Evolutionary conservation across 2,888 invertebrate genomes (phyloP).

Genomic region (Colostygia pectinataria): DNA sequence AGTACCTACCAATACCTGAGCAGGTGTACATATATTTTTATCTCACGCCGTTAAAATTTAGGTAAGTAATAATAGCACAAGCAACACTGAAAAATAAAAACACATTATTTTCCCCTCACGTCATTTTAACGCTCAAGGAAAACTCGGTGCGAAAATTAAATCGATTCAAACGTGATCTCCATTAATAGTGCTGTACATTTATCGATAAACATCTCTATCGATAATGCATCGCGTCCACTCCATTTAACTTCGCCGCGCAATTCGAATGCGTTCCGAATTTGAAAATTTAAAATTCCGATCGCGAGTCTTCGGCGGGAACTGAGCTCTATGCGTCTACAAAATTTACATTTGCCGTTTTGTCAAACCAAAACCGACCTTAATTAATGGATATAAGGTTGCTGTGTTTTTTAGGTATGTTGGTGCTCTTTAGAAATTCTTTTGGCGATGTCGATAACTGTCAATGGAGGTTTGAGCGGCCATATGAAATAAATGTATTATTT

Average conservation of each 20-base stretch:
- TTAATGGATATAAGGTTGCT: slow-evolving; percentile 5
- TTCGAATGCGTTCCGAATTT: slow-evolving; percentile 60
- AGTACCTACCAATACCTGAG: too few species aligned
- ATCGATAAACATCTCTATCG: slow-evolving; percentile 64
- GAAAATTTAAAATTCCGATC: slow-evolving; percentile 70
- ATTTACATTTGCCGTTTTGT: slow-evolving; percentile 34
- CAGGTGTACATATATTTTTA: too few species aligned
- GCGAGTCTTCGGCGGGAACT: slow-evolving; percentile 62
- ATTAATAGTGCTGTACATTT: slow-evolving; percentile 49
- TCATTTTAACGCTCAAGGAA: slow-evolving; percentile 30
- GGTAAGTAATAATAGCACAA: neutral
- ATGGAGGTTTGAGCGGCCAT: slow-evolving; percentile 55
- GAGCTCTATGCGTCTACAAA: slow-evolving; percentile 58
- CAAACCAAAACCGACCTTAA: slow-evolving; percentile 28
- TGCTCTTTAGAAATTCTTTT: slow-evolving; percentile 58
- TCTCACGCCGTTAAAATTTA: too few species aligned
- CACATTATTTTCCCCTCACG: slow-evolving; percentile 1
- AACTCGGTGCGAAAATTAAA: slow-evolving; percentile 36
- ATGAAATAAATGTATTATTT: slow-evolving; percentile 71
- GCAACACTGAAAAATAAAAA: slow-evolving; percentile 1
- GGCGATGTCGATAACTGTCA: slow-evolving; percentile 70
- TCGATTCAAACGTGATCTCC: slow-evolving; percentile 54
- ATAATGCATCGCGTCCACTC: slow-evolving; percentile 70
- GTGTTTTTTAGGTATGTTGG: slow-evolving; percentile 4
- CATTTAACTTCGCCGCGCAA: slow-evolving; percentile 75